Evolutionary conservation across 2,113 vertebrate species (phyloP).

Genomic region (Lethenteron camtschaticum): DNA sequence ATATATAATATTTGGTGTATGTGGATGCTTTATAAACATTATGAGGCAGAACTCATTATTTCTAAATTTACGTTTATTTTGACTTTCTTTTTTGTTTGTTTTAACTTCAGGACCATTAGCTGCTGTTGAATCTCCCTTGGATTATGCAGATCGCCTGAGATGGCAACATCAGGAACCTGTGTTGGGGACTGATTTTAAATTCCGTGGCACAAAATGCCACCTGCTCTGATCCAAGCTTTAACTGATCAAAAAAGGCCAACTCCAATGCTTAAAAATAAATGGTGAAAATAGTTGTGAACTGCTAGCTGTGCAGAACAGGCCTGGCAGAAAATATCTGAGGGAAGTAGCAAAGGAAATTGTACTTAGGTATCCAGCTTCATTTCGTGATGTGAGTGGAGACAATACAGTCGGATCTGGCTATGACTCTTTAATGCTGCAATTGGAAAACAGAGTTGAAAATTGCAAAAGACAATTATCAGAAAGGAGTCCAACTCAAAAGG

Average conservation of each 20-base stretch:
- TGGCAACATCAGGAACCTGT: no score
- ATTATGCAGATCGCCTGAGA: no score
- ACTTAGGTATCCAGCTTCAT: conserved; percentile 7
- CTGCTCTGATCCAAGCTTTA: no score
- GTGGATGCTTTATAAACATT: conserved; percentile 3
- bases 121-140: no score
- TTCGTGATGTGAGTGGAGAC: conserved; percentile 7
- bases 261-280: conserved; percentile 9
- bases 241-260: conserved; percentile 9
- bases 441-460: conserved; percentile 10
- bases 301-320: not conserved
- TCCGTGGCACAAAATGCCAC: no score
- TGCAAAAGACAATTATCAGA: not conserved
- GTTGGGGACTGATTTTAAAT: not conserved
- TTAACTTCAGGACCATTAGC: no score
- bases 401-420: conserved; percentile 6
- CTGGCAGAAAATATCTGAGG: conserved; percentile 9
- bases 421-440: conserved; percentile 9
- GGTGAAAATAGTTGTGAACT: conserved; percentile 3
- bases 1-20: conserved; percentile 4
- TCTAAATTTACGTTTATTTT: not conserved
- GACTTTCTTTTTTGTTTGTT: no score
- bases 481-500: no score
- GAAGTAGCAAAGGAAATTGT: conserved; percentile 8
- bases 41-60: not conserved